Base-by-base conservation (phyloP, 2,797 vertebrate species). In the Sebastolobus altivelis region DNA sequence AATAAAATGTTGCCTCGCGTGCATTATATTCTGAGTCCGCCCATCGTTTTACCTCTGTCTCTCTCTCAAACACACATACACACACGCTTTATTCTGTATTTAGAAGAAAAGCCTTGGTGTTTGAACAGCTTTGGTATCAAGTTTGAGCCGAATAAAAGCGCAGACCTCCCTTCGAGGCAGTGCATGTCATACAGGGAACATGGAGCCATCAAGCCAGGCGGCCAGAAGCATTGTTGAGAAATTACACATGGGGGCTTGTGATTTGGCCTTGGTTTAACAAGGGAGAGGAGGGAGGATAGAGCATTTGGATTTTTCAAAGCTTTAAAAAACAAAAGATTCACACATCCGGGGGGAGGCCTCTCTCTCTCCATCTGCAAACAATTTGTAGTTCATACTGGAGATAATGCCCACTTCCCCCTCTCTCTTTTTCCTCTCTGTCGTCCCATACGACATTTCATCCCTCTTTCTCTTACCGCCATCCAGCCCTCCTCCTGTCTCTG, bases 121-220 rank as follows among this genome's bases (percentile, higher is more conserved):
- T 90, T 92, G 88, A 92, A 93, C 85, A 89, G 94, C 87, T 90
- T 92, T 85, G 67, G 79, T 93, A 94, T 94, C 90, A 93, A 93
- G 90, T 93, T 94, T 91, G 93, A 88, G 90, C 79, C 31, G 89
- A 90, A 93, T 90, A 93, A 95, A 95, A 93, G 93, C 70, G 1
- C 85, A 87, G 90, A 87, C 84, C 91, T 94, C 88, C 92, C 85
- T 95, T 90, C 90, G 92, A 94, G 92, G 87, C 92, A 82, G 60
- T 81, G 55, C 82, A 89, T 90, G 93, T 92, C 92, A 91, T 88
- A 87, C 81, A 80, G 89, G 88, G 90, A 95, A 91, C 93, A 95
- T 94, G 93, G 92, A 95, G 94, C 92, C 93, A 94, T 95, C 94
- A 95, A 94, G 90, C 92, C 88, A 85, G 92, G 88, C 92, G 65